Evolutionary conservation across 2,888 invertebrate genomes (phyloP).

Genomic region (Molanna angustata): DNA sequence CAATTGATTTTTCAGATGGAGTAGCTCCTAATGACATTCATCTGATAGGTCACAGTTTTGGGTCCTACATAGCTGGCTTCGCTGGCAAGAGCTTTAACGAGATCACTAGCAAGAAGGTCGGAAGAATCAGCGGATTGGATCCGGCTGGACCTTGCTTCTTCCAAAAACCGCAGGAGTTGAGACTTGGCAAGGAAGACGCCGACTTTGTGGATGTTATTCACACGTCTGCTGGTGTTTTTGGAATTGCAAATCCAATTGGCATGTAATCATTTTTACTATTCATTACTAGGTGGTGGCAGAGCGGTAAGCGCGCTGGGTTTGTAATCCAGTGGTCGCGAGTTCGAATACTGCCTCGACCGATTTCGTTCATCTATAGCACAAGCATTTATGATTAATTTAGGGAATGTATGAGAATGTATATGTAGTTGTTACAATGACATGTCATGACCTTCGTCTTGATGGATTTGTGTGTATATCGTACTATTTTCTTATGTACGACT

Average conservation of each 20-base stretch:
- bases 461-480: too few species aligned
- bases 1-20: slow-evolving; percentile 10
- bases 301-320: too few species aligned
- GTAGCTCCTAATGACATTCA: slow-evolving; percentile 19
- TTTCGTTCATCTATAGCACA: too few species aligned
- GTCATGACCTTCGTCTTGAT: too few species aligned
- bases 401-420: too few species aligned
- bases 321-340: too few species aligned
- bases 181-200: slow-evolving; percentile 17
- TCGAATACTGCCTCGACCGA: too few species aligned
- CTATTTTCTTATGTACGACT: too few species aligned
- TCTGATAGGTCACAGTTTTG: slow-evolving; percentile 25
- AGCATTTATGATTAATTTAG: too few species aligned
- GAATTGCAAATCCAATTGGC: slow-evolving; percentile 21
- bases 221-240: slow-evolving; percentile 20
- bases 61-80: slow-evolving; percentile 25
- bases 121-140: slow-evolving; percentile 23
- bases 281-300: too few species aligned
- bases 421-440: too few species aligned
- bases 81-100: slow-evolving; percentile 19
- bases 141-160: slow-evolving; percentile 33
- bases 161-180: slow-evolving; percentile 12
- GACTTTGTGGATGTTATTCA: slow-evolving; percentile 29
- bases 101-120: slow-evolving; percentile 26
- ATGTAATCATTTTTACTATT: background rate